Conservation (phyloP, 2,113 vertebrate genomes). For the Microcebus lehilahytsara region DNA sequence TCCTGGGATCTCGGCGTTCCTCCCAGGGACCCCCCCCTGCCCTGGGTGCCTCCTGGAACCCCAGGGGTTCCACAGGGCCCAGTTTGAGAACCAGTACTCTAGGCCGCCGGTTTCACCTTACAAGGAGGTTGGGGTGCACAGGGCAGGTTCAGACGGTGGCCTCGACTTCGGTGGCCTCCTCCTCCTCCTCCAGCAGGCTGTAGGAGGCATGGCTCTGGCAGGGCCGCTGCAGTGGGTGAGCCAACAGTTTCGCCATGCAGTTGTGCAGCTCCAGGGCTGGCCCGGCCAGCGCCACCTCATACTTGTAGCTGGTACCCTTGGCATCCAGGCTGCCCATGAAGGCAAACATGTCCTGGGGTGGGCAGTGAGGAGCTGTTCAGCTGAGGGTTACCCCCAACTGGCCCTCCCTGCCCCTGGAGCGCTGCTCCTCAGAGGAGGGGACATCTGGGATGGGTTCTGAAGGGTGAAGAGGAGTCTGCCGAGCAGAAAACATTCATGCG, state of each 20-base stretch:
- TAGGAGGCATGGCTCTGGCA: conserved; percentile 95
- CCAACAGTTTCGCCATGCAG: conserved; percentile 97
- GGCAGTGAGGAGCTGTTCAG: not conserved
- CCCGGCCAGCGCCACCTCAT: conserved; percentile 91
- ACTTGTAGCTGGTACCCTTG: conserved; percentile 95
- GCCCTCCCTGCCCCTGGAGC: not conserved
- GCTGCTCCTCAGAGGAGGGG: not conserved
- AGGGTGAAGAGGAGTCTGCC: not conserved
- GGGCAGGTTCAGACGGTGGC: conserved; percentile 86
- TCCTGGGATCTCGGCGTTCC: not conserved
- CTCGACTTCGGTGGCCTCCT: conserved; percentile 86
- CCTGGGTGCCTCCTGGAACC: not conserved
- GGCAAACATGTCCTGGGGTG: conserved; percentile 89
- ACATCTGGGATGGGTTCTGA: not conserved
- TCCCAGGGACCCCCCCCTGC: not conserved
- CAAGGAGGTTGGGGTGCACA: fast-evolving
- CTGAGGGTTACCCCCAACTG: not conserved
- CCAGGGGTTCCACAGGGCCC: not conserved
- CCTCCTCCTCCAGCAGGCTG: conserved; percentile 91
- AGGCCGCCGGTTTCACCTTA: not conserved
- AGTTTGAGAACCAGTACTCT: not conserved
- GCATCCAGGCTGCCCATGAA: conserved; percentile 94
- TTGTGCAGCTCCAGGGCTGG: conserved; percentile 96
- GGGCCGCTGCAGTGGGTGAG: conserved; percentile 94
- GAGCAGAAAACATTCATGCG: not conserved